Conservation (phyloP, 2,113 vertebrate genomes). For the Perognathus longimembris region DNA sequence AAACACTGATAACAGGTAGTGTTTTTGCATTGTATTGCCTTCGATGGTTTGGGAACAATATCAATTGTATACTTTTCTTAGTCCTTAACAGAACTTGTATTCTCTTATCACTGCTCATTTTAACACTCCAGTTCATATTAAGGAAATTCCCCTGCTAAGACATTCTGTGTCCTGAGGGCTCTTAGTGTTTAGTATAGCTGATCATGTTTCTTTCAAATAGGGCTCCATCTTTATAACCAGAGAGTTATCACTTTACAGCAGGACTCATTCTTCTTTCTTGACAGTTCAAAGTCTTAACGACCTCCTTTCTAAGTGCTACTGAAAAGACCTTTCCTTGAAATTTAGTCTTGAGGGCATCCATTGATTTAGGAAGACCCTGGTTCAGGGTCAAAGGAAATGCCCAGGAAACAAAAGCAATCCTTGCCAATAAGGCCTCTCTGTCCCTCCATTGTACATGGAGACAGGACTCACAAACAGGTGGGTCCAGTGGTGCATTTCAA, state of each 20-base stretch:
- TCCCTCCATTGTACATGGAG: background rate
- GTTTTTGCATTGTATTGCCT: background rate
- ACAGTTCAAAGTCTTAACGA: constrained; percentile 49
- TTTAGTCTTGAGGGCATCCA: constrained; percentile 54
- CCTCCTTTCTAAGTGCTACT: background rate
- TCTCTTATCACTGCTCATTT: constrained; percentile 34
- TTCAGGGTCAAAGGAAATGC: constrained; percentile 70
- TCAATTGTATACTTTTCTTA: background rate
- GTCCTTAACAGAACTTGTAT: background rate
- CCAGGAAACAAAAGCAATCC: background rate
- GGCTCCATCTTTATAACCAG: constrained; percentile 13
- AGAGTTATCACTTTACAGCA: constrained; percentile 47
- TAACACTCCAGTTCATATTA: background rate
- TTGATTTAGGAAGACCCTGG: constrained; percentile 59
- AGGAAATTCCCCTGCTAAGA: constrained; percentile 8
- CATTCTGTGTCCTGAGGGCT: background rate
- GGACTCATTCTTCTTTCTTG: constrained; percentile 26
- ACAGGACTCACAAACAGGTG: background rate
- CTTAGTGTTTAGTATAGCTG: background rate
- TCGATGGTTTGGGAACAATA: constrained; percentile 42
- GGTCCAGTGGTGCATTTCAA: constrained; percentile 46
- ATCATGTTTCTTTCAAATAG: constrained; percentile 54
- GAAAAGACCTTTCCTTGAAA: constrained; percentile 67
- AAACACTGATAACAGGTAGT: background rate
- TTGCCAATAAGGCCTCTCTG: background rate